Evolutionary conservation across 2,797 vertebrate genomes (phyloP), one percentile per base, ranked within the genome.

Genomic region (Sebastes umbrosus): DNA sequence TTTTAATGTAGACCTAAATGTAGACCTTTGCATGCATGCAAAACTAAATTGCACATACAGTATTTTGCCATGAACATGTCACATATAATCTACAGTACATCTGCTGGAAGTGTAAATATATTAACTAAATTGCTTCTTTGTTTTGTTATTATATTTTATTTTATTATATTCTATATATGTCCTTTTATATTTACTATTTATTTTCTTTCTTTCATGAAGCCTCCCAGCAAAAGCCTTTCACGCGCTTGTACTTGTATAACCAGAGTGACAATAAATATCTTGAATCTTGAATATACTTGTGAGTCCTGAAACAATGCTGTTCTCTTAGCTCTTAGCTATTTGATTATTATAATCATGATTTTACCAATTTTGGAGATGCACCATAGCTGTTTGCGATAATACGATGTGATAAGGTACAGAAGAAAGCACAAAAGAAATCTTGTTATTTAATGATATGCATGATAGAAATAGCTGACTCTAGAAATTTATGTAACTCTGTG

Each of bases 211-310:
- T 43, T 43, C 39, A 43, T 43, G 39, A 16, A 43, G 39, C 39
- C 13, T 43, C 39, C 0, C 0, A 43, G 39, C 39, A 43, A 43
- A 43, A 43, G 39, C 39, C 0, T 43, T 43, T 43, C 39, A 16
- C 25, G 3, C 25, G 25, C 25, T 25, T 25, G 25, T 25, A 25
- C 25, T 25, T 25, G 25, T 25, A 25, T 25, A 25, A 25, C 25
- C 25, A 25, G 25, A 25, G 25, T 25, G 25, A 25, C 25, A 25
- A 25, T 25, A 25, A 25, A 25, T 25, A 25, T 25, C 25, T 25
- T 25, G 25, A 25, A 25, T 25, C 25, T 25, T 25, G 25, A 25
- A 25, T 25, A 25, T 25, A 25, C 25, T 25, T 25, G 25, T 25
- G 25, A 25, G 25, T 25, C 25, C 25, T 25, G 25, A 25, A 25